Percentiles rank a stretch among this genome's conserved stretches.
These are phyloP conservation scores for Thalassarche chlororhynchos DNA, from an alignment of 2,113 vertebrate genomes.

Conservation along the genomic window DNA sequence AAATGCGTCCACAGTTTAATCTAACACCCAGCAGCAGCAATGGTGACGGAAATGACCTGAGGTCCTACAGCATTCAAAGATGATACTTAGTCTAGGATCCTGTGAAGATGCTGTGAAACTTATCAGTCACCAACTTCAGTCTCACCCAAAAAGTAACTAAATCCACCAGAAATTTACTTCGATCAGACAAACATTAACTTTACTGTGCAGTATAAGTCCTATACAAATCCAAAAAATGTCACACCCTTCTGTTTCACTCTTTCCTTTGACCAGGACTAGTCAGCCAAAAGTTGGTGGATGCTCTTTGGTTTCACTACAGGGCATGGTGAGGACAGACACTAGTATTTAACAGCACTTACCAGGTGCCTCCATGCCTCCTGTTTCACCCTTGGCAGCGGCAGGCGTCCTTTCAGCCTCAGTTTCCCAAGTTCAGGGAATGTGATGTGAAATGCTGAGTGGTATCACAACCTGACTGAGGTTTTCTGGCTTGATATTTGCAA, in stretches of 20 bases:
- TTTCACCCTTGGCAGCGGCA: background rate
- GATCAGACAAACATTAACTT: background rate
- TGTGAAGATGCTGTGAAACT: background rate
- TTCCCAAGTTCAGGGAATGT: background rate
- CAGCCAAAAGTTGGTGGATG: background rate
- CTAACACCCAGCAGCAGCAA: background rate
- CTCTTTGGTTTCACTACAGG: background rate
- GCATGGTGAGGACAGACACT: background rate
- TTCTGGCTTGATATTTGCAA: background rate
- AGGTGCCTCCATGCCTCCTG: background rate
- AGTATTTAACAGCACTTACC: background rate
- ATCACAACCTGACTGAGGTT: background rate
- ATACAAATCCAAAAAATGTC: background rate
- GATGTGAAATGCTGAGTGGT: background rate
- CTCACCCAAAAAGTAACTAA: background rate
- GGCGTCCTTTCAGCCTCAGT: background rate
- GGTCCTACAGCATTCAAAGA: background rate
- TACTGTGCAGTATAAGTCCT: background rate
- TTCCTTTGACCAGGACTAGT: background rate
- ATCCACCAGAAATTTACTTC: background rate
- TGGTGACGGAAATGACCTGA: background rate
- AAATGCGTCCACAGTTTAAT: background rate
- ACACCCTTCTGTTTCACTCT: background rate
- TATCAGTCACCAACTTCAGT: background rate
- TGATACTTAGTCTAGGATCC: background rate